These are phyloP conservation scores for Julus scanicus DNA, from an alignment of 2,888 invertebrate genomes.

Conservation along the genomic window DNA sequence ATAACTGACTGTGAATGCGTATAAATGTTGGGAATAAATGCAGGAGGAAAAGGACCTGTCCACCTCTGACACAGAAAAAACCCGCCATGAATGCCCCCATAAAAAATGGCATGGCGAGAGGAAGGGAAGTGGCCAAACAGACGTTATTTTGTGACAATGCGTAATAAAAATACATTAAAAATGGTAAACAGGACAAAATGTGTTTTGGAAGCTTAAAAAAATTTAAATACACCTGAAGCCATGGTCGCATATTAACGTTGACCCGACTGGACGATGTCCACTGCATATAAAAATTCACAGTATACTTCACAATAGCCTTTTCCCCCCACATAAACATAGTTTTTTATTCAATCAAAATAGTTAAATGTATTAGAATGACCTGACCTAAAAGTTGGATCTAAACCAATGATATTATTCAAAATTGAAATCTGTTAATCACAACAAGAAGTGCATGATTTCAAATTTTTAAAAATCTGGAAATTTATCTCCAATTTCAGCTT, in stretches of 20 bases:
- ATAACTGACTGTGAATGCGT: background rate
- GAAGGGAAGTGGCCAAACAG: background rate
- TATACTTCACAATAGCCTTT: no score
- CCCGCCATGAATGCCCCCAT: constrained; percentile 4
- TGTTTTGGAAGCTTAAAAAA: background rate
- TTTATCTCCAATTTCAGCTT: no score
- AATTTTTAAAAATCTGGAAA: no score
- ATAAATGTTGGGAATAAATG: background rate
- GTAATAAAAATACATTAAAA: constrained; percentile 21
- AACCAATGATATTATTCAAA: no score
- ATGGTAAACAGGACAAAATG: constrained; percentile 2
- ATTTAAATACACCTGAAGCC: background rate
- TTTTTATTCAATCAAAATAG: no score
- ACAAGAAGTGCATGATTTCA: no score
- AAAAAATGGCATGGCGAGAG: background rate
- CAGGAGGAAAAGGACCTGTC: constrained; percentile 3
- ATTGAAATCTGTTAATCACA: no score
- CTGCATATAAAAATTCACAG: no score
- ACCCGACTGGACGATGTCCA: background rate
- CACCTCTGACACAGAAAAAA: constrained; percentile 9
- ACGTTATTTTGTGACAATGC: background rate
- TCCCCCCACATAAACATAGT: no score
- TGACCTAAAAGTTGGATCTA: no score
- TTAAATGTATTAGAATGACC: no score
- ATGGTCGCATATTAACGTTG: background rate